These are phyloP conservation scores for Mythimna pallens DNA, from an alignment of 2,888 invertebrate genomes.

Conservation along the genomic window DNA sequence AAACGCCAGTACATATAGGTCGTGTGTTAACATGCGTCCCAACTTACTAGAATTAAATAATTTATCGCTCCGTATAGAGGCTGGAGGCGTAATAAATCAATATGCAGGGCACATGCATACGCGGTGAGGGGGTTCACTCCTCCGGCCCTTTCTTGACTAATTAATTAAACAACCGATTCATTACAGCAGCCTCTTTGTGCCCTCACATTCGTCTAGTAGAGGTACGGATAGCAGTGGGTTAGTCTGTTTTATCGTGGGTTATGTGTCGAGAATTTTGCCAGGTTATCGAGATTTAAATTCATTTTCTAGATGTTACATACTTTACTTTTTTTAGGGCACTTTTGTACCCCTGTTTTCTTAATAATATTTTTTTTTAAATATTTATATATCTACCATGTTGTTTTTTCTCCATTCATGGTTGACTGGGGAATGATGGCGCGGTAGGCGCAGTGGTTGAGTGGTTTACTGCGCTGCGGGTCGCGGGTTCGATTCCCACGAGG, in stretches of 20 bases:
- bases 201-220: constrained; percentile 88
- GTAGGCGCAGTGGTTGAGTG: too few species aligned
- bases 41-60: constrained; percentile 89
- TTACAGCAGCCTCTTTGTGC: constrained; percentile 91
- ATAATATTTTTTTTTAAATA: too few species aligned
- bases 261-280: background rate
- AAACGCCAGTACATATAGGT: constrained; percentile 61
- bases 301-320: too few species aligned
- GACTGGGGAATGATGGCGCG: too few species aligned
- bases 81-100: constrained; percentile 89
- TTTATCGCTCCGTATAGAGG: constrained; percentile 84
- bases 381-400: too few species aligned
- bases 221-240: constrained; percentile 76
- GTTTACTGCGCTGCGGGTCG: too few species aligned
- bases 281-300: background rate
- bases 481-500: too few species aligned
- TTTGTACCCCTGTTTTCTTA: too few species aligned
- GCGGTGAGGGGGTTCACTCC: constrained; percentile 72
- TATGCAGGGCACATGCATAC: constrained; percentile 89
- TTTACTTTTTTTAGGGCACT: too few species aligned
- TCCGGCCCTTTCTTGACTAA: constrained; percentile 91
- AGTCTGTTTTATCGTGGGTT: constrained; percentile 19
- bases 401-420: too few species aligned
- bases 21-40: constrained; percentile 79
- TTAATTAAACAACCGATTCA: constrained; percentile 95